Evolutionary conservation across 2,888 invertebrate genomes (phyloP).

Genomic region (Heliconius erato): DNA sequence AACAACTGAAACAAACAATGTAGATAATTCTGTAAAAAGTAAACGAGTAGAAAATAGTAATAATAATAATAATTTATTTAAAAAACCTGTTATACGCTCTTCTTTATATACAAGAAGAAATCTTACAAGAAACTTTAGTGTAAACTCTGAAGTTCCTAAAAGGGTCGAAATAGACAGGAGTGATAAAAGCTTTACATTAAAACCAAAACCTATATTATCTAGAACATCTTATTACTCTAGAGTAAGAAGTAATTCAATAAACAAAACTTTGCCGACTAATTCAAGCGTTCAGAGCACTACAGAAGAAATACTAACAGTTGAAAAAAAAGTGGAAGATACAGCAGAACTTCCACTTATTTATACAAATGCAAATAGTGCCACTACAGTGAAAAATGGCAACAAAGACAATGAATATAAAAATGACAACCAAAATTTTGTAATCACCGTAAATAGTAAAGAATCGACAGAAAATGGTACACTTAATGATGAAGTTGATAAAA

Average conservation of each 20-base stretch:
- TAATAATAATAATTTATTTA: slow-evolving; percentile 59
- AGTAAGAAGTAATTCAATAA: slow-evolving; percentile 63
- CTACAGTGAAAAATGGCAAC: background rate
- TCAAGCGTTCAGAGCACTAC: slow-evolving; percentile 52
- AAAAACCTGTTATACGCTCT: slow-evolving; percentile 67
- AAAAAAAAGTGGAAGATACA: slow-evolving; percentile 65
- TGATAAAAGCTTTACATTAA: slow-evolving; percentile 47
- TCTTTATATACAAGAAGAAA: slow-evolving; percentile 70
- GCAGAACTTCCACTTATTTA: slow-evolving; percentile 72
- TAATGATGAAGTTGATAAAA: slow-evolving; percentile 63
- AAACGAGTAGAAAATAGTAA: slow-evolving; percentile 62
- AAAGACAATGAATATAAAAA: slow-evolving; percentile 50
- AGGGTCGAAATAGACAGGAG: slow-evolving; percentile 54
- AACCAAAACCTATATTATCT: slow-evolving; percentile 64
- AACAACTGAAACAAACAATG: slow-evolving; percentile 63
- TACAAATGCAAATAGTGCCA: slow-evolving; percentile 65
- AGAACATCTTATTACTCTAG: slow-evolving; percentile 76
- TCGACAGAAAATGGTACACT: slow-evolving; percentile 67
- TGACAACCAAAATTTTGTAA: slow-evolving; percentile 63
- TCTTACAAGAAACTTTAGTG: slow-evolving; percentile 55
- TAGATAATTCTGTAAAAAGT: slow-evolving; percentile 58
- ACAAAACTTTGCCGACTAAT: slow-evolving; percentile 57
- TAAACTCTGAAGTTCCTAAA: slow-evolving; percentile 59
- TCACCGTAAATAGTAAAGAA: slow-evolving; percentile 74
- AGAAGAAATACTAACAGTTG: slow-evolving; percentile 52